These are phyloP conservation scores for Petrocephalus sullivani DNA, from an alignment of 2,797 vertebrate species.

Conservation along the genomic window DNA sequence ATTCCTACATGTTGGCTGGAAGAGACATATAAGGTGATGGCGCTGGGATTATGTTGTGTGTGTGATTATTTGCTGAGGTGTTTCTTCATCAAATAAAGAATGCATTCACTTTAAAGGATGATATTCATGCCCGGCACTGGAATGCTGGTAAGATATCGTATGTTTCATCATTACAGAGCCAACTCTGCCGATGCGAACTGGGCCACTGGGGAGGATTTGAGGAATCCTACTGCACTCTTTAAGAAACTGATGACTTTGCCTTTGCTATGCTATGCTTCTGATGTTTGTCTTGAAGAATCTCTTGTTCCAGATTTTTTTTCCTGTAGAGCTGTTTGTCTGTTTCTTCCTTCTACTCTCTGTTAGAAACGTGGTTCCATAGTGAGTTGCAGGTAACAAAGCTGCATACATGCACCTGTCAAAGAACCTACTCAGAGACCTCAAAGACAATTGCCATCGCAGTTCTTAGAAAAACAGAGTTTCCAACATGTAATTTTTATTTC, in stretches of 20 bases:
- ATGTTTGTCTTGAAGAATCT: not conserved
- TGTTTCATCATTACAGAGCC: conserved; percentile 4
- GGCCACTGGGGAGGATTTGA: not conserved
- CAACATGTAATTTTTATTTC: not conserved
- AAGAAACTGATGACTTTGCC: not conserved
- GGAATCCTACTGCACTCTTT: not conserved
- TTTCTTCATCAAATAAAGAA: not conserved
- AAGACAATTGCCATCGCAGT: not conserved
- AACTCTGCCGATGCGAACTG: not conserved
- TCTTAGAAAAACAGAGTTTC: not conserved
- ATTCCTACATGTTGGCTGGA: not conserved
- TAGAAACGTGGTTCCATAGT: not conserved
- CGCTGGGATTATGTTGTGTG: not conserved
- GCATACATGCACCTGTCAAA: not conserved
- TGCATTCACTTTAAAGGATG: not conserved
- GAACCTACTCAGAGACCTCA: not conserved
- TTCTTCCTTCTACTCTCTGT: not conserved
- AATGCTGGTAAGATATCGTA: not conserved
- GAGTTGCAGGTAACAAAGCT: not conserved
- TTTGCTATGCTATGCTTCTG: not conserved
- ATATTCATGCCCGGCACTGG: not conserved
- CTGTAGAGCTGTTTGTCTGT: not conserved
- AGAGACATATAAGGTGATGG: not conserved
- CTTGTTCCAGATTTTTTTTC: not conserved
- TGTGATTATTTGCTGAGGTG: not conserved